phyloP scores from a whole-genome alignment of 2,113 vertebrate species.

The Dromaius novaehollandiae region DNA sequence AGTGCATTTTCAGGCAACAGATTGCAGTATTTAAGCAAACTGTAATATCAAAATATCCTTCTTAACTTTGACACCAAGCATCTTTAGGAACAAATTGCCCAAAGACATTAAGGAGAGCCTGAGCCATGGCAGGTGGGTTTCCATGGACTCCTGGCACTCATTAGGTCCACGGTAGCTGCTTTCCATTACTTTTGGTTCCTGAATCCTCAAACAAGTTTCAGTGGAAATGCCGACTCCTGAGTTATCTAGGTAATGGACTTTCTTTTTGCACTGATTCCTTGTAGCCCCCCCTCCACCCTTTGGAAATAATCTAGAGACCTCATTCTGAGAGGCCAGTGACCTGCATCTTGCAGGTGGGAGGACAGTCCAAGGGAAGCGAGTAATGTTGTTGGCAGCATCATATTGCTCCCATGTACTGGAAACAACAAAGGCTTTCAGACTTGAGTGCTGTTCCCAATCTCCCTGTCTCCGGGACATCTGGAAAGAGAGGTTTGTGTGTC shows the following conservation, averaged over 20 bases:
- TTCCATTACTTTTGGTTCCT: background rate
- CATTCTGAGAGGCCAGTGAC: background rate
- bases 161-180: background rate
- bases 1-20: background rate
- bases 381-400: background rate
- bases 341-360: background rate
- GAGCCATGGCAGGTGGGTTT: background rate
- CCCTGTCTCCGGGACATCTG: background rate
- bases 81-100: background rate
- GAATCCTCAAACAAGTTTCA: background rate
- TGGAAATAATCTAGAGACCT: background rate
- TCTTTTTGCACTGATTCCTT: background rate
- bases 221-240: background rate
- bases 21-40: background rate
- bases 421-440: background rate
- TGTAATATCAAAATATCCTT: too few relatives aligned
- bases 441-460: background rate
- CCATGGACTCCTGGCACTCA: accelerated
- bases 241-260: background rate
- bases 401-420: background rate
- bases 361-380: accelerated
- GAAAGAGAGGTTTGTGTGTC: background rate
- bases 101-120: background rate
- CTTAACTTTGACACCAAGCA: background rate
- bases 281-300: background rate